These are phyloP conservation scores for Amphipyra berbera DNA, from an alignment of 2,888 invertebrate genomes.

Conservation along the genomic window DNA sequence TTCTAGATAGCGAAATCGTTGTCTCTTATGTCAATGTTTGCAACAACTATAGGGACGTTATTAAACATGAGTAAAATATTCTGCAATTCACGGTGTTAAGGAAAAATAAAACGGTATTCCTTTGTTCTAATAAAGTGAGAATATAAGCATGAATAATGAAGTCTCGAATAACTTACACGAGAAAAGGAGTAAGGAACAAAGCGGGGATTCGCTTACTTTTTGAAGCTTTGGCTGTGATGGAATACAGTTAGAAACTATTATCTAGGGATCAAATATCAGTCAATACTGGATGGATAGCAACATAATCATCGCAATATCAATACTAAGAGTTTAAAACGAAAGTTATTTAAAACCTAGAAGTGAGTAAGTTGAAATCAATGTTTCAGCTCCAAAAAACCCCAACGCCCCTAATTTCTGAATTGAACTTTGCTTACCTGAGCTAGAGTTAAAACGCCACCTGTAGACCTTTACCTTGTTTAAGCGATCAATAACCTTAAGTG, in stretches of 20 bases:
- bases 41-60: conserved; percentile 15
- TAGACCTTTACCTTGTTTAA: conserved; percentile 18
- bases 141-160: conserved; percentile 40
- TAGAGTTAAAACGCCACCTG: conserved; percentile 23
- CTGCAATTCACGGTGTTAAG: conserved; percentile 29
- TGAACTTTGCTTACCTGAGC: conserved; percentile 16
- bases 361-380: not conserved
- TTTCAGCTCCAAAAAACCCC: conserved; percentile 1
- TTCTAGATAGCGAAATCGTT: conserved; percentile 24
- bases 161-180: conserved; percentile 30
- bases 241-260: not conserved
- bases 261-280: too few species aligned
- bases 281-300: not conserved
- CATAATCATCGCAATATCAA: not conserved
- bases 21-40: conserved; percentile 29
- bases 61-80: conserved; percentile 41
- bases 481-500: conserved; percentile 28
- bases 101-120: conserved; percentile 34
- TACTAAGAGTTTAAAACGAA: not conserved
- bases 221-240: conserved; percentile 16
- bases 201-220: conserved; percentile 12
- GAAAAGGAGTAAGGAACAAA: conserved; percentile 28
- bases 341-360: not conserved
- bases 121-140: conserved; percentile 52
- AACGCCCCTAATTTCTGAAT: not conserved